phyloP scores from a whole-genome alignment of 2,888 invertebrate species.

The Synergus japonicus region DNA sequence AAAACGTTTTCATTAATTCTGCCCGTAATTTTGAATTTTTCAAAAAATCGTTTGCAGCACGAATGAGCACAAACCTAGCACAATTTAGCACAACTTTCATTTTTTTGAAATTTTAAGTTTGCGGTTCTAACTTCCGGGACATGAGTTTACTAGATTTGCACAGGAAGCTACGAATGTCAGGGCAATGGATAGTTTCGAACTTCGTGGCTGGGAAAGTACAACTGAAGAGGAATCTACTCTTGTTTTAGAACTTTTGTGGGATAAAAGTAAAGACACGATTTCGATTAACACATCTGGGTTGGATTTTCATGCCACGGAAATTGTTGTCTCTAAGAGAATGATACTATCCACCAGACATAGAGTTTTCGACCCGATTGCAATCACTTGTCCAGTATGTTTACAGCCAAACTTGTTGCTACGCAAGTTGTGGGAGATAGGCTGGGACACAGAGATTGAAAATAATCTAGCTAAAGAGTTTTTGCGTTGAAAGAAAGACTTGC shows the following conservation, averaged over 20 bases:
- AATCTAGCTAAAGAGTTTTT: conserved; percentile 16
- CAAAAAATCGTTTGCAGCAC: too few species aligned
- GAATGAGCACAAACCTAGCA: too few species aligned
- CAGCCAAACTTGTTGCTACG: conserved; percentile 51
- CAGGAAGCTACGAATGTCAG: neutral
- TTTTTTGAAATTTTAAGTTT: too few species aligned
- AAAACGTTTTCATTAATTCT: too few species aligned
- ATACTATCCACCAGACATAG: conserved; percentile 44
- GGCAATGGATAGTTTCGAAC: neutral
- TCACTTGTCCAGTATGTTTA: conserved; percentile 46
- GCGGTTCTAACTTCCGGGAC: too few species aligned
- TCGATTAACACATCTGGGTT: neutral
- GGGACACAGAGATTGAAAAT: conserved; percentile 47
- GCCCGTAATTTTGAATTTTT: too few species aligned
- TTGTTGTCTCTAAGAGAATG: too few species aligned
- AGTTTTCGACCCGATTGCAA: conserved; percentile 51
- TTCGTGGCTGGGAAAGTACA: conserved; percentile 4
- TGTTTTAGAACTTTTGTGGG: neutral
- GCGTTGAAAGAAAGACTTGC: conserved; percentile 28
- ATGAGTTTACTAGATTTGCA: neutral
- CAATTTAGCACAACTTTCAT: too few species aligned
- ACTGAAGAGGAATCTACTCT: neutral
- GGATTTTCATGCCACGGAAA: too few species aligned
- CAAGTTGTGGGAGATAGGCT: conserved; percentile 48
- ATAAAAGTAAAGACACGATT: conserved; percentile 13